phyloP scores from a whole-genome alignment of 2,797 vertebrate genomes.

The Meriones psammophilus region DNA sequence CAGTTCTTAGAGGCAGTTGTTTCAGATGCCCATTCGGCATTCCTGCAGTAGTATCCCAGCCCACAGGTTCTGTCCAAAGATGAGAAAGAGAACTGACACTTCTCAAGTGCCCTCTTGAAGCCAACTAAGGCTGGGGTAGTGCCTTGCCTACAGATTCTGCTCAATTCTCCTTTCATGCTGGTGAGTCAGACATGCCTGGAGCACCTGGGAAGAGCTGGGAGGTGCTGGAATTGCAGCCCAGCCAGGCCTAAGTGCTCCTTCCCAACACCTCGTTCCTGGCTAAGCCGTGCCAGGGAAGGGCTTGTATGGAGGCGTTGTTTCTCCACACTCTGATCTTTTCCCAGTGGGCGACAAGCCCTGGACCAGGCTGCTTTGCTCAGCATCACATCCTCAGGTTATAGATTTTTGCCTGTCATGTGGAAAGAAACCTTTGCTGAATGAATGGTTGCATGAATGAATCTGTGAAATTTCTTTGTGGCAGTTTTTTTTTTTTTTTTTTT shows the following conservation, averaged over 20 bases:
- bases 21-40: slow-evolving; percentile 11
- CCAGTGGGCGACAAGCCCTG: neutral
- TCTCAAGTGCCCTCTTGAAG: neutral
- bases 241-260: neutral
- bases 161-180: neutral
- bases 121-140: neutral
- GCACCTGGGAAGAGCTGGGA: neutral
- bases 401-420: neutral
- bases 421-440: slow-evolving; percentile 42
- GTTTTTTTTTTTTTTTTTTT: neutral
- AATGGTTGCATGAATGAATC: neutral
- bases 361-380: neutral
- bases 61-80: neutral
- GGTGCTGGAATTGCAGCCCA: neutral
- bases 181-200: slow-evolving; percentile 33
- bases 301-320: neutral
- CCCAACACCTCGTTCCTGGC: neutral
- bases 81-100: neutral
- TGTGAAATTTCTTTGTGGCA: neutral
- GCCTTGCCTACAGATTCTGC: neutral
- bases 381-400: neutral
- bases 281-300: neutral
- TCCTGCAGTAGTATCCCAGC: neutral
- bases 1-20: neutral
- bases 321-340: neutral